These are phyloP conservation scores for Stomorhina lunata DNA, from an alignment of 2,888 invertebrate species.

Conservation along the genomic window DNA sequence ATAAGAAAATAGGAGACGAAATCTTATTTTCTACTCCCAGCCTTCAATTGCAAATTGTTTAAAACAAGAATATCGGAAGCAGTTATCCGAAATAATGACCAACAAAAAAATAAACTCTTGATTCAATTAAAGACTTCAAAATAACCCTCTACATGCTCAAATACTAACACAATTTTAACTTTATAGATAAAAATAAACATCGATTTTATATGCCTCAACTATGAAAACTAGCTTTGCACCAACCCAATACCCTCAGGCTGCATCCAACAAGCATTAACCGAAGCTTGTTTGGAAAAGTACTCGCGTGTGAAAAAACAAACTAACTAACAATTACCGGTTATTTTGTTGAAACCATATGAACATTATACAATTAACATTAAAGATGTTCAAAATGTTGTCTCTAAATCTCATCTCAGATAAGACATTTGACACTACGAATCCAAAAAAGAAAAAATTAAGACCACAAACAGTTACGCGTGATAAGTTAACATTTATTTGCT, in stretches of 20 bases:
- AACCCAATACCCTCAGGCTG: not conserved
- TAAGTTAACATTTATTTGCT: conserved; percentile 15
- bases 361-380: conserved; percentile 39
- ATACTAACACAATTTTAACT: too few relatives aligned
- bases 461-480: conserved; percentile 39
- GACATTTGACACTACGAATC: not conserved
- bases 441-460: conserved; percentile 13
- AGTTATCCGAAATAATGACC: too few relatives aligned
- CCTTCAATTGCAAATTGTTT: too few relatives aligned
- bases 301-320: not conserved
- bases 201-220: too few relatives aligned
- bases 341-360: not conserved
- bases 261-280: not conserved
- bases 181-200: too few relatives aligned
- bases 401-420: not conserved
- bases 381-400: conserved; percentile 3
- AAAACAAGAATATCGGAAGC: too few relatives aligned
- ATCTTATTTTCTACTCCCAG: too few relatives aligned
- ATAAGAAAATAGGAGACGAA: too few relatives aligned
- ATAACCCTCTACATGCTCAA: too few relatives aligned
- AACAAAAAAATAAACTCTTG: too few relatives aligned
- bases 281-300: not conserved
- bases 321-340: conserved; percentile 22
- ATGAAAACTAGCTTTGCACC: not conserved
- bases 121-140: too few relatives aligned